Percentiles rank a stretch among this genome's conserved stretches.
Conservation (phyloP, 2,113 vertebrate species). For the Ammodramus savannarum region DNA sequence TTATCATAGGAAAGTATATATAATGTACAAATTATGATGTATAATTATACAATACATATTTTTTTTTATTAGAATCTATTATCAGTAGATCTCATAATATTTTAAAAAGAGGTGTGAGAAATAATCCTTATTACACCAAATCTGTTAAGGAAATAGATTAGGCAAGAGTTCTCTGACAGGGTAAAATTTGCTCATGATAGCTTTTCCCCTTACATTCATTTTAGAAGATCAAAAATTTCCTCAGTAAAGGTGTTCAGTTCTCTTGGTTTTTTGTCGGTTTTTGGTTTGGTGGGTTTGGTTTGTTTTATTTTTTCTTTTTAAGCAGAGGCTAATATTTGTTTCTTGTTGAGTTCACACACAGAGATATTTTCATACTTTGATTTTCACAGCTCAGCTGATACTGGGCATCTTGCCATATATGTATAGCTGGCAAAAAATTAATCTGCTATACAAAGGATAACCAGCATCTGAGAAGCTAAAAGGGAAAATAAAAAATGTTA, state of each 20-base stretch:
- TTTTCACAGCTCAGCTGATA: slow-evolving; percentile 19
- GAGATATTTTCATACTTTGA: slow-evolving; percentile 6
- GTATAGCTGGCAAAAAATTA: background rate
- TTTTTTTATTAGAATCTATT: background rate
- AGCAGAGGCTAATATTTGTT: background rate
- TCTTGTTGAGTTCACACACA: background rate
- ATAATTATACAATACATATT: background rate
- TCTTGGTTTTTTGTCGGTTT: background rate
- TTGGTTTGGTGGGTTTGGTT: background rate
- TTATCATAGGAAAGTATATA: background rate
- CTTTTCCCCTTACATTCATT: background rate
- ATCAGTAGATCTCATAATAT: background rate
- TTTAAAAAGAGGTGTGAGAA: background rate
- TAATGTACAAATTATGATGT: background rate
- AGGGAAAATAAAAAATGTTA: background rate
- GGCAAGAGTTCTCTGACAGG: background rate
- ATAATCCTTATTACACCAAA: background rate
- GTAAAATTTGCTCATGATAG: background rate
- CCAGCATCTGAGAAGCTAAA: background rate
- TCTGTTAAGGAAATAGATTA: background rate
- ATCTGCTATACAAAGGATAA: background rate
- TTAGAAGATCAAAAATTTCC: background rate
- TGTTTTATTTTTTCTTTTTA: background rate
- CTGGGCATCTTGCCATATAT: background rate
- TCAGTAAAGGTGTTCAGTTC: background rate